A percentile compares a stretch with the other conserved stretches of the same genome.
These are phyloP conservation scores for Pygocentrus nattereri DNA, from an alignment of 2,797 vertebrate species.

Conservation along the genomic window DNA sequence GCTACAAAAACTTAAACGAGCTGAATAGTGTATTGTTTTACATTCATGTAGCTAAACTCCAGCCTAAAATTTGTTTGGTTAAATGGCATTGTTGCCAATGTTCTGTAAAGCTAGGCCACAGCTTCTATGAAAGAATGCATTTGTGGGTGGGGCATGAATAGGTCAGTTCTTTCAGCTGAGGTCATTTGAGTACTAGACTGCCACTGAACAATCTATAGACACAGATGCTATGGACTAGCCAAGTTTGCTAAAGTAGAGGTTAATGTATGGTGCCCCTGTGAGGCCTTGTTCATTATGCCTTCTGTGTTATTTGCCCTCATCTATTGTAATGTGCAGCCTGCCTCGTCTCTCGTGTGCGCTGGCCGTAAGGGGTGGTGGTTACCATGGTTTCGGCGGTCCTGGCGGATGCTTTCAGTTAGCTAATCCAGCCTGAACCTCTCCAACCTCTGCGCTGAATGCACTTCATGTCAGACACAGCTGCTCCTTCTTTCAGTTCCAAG, in stretches of 20 bases:
- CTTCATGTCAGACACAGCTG: constrained; percentile 66
- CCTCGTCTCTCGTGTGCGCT: constrained; percentile 33
- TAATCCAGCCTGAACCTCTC: constrained; percentile 59
- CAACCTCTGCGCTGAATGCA: constrained; percentile 54
- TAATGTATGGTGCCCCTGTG: constrained; percentile 31
- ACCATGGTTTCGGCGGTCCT: constrained; percentile 59
- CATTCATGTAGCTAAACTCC: no score
- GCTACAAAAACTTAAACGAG: not conserved
- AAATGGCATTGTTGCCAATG: not conserved
- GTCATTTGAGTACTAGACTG: not conserved
- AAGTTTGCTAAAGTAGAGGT: constrained; percentile 15
- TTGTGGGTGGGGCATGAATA: not conserved
- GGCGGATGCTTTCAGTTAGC: constrained; percentile 64
- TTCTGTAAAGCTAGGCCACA: not conserved
- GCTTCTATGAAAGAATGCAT: not conserved
- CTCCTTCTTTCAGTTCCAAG: constrained; percentile 46
- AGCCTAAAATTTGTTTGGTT: no score
- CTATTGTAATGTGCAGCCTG: constrained; percentile 34
- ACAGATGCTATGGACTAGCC: not conserved
- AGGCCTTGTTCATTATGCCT: constrained; percentile 27
- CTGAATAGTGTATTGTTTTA: no score
- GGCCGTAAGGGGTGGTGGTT: constrained; percentile 51
- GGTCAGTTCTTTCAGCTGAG: constrained; percentile 1
- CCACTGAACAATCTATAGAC: not conserved
- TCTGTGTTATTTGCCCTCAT: constrained; percentile 46